phyloP scores from a whole-genome alignment of 2,888 invertebrate species.

The Acanthosepion esculentum region DNA sequence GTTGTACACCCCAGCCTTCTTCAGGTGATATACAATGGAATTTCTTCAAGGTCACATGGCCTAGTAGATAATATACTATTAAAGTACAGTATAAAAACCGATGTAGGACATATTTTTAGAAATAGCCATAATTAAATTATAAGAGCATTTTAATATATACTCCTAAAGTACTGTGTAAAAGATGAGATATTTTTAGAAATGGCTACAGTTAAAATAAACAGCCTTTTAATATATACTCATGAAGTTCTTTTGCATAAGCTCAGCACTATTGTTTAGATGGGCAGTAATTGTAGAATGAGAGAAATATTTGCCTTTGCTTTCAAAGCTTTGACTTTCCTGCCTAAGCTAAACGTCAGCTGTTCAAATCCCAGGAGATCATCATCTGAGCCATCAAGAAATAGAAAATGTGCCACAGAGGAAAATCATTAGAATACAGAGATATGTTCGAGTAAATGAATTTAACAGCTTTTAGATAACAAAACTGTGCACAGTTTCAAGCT shows the following conservation, averaged over 20 bases:
- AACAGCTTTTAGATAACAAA: neutral
- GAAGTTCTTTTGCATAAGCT: neutral
- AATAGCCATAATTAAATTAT: no score
- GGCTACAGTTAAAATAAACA: no score
- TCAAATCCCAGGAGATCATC: neutral
- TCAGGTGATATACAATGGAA: no score
- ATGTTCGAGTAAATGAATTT: neutral
- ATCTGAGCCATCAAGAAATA: no score
- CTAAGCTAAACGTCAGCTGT: neutral
- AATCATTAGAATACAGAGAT: neutral
- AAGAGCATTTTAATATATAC: no score
- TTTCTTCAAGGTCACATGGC: no score
- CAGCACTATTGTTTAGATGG: neutral
- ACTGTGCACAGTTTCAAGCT: neutral
- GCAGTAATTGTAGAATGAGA: neutral
- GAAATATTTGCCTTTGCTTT: neutral
- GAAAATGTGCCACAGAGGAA: neutral
- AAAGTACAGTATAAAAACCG: no score
- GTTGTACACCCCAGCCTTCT: no score
- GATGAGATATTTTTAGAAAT: no score
- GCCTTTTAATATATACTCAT: neutral
- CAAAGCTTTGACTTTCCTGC: neutral
- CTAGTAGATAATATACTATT: no score
- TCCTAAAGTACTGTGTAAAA: no score
- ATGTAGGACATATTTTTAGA: no score